Base-by-base conservation (phyloP, 2,888 invertebrate genomes). In the Cyclophora punctaria region DNA sequence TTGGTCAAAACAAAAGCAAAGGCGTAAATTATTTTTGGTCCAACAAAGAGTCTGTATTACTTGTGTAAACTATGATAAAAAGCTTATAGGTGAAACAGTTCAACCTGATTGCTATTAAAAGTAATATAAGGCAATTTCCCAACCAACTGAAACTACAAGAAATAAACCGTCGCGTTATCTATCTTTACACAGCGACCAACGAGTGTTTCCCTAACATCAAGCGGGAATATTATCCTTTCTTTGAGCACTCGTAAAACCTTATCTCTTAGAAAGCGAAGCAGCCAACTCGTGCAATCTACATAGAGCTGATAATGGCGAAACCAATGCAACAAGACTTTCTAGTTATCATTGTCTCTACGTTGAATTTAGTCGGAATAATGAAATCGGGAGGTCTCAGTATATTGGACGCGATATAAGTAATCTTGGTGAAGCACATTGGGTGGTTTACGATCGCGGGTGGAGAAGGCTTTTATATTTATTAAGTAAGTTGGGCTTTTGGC, bases 391-490 rank as follows among this genome's bases (percentile, higher is more conserved):
- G 53, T 73, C 79, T 57, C 47, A 60, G 57, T 73, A 63, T 50
- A 50, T 63, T 83, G 83, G 86, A 61, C 62, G 64, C 66, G 80
- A 78, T 83, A 78, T 78, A 83, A 83, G 84, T 83, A 86, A 88
- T 88, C 87, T 87, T 85, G 76, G 75, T 74, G 73, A 75, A 80
- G 81, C 80, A 73, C 78, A 79, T 83, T 84, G 83, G 86, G 85
- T 75, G 83, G 80, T 83, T 87, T 87, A 86, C 79, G 85, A 81
- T 59, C 75, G 64, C 76, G 81, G 81, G 83, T 71, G 84, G 82
- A 76, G 85, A 85, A 87, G 82, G 85, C 88, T 89, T 88, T 89
- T 89, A 89, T 89, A 89, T 89, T 89, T 89, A 89, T 89, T 89
- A 89, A 89, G 87, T 89, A 89, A 89, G 88, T 89, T 89, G 82